phyloP scores from a whole-genome alignment of 2,888 invertebrate species.

The Drosophila anceps region DNA sequence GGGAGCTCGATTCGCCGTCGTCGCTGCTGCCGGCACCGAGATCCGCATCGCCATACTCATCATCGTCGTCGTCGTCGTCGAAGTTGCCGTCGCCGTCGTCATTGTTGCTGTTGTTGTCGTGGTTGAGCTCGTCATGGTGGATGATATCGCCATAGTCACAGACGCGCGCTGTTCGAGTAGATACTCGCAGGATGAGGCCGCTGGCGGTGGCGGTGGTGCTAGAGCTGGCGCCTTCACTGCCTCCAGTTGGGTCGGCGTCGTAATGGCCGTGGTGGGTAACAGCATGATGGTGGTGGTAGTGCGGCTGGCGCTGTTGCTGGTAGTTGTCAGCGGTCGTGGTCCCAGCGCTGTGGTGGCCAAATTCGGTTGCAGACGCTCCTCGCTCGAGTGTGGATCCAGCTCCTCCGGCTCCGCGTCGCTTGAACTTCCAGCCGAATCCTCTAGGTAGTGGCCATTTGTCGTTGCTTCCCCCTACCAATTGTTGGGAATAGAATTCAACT shows the following conservation, averaged over 20 bases:
- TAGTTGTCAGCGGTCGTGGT: conserved; percentile 70
- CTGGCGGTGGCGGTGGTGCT: conserved; percentile 48
- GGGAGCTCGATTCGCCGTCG: conserved; percentile 86
- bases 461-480: conserved; percentile 86
- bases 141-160: conserved; percentile 45
- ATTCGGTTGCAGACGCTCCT: conserved; percentile 70
- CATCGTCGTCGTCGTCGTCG: conserved; percentile 80
- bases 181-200: conserved; percentile 83
- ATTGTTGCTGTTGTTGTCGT: conserved; percentile 29
- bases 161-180: conserved; percentile 82
- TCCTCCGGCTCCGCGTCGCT: conserved; percentile 80
- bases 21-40: conserved; percentile 79
- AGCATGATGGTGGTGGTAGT: conserved; percentile 55
- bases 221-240: conserved; percentile 18
- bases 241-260: conserved; percentile 18
- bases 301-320: conserved; percentile 34
- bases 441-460: conserved; percentile 86
- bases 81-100: conserved; percentile 61
- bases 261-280: conserved; percentile 74
- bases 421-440: conserved; percentile 85
- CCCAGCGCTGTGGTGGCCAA: conserved; percentile 67
- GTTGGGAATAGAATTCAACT: conserved; percentile 86
- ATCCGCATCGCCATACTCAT: conserved; percentile 67
- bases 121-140: conserved; percentile 36
- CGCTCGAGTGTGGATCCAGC: conserved; percentile 51